phyloP scores from a whole-genome alignment of 2,113 vertebrate genomes.

The Taxidea taxus region DNA sequence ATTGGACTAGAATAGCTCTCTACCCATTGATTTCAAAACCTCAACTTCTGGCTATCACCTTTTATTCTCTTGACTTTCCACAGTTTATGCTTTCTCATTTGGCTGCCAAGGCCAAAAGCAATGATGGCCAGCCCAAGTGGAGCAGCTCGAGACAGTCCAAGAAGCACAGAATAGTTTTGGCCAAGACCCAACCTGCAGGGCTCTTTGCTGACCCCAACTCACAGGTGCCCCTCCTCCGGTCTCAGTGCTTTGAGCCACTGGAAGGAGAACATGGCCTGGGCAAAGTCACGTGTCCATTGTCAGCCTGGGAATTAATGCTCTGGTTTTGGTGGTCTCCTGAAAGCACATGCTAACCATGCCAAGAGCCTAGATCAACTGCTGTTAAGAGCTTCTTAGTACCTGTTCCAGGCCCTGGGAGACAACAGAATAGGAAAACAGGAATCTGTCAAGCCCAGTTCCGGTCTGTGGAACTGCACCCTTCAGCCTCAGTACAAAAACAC shows the following conservation, averaged over 20 bases:
- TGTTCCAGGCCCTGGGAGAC: conserved; percentile 44
- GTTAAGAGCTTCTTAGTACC: neutral
- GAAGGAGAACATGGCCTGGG: neutral
- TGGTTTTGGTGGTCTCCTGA: neutral
- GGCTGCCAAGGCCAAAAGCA: conserved; percentile 31
- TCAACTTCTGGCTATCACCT: conserved; percentile 5
- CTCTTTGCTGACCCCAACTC: neutral
- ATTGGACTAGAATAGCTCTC: neutral
- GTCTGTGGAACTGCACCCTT: conserved; percentile 59
- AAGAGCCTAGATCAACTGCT: neutral
- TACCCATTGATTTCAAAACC: neutral
- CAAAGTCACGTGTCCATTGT: neutral
- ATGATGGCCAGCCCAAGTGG: conserved; percentile 2
- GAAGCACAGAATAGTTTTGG: conserved; percentile 6
- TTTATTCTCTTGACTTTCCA: conserved; percentile 45
- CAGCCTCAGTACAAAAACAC: conserved; percentile 56
- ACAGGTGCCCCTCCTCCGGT: neutral
- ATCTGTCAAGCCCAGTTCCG: conserved; percentile 29
- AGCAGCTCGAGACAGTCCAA: neutral
- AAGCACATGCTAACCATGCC: neutral
- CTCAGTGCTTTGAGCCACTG: neutral
- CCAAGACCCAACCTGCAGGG: neutral
- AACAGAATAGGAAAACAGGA: conserved; percentile 47
- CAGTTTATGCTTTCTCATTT: conserved; percentile 35
- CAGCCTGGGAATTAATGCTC: neutral